These are phyloP conservation scores for Solenodon paradoxus DNA, from an alignment of 2,113 vertebrate species.

Conservation along the genomic window DNA sequence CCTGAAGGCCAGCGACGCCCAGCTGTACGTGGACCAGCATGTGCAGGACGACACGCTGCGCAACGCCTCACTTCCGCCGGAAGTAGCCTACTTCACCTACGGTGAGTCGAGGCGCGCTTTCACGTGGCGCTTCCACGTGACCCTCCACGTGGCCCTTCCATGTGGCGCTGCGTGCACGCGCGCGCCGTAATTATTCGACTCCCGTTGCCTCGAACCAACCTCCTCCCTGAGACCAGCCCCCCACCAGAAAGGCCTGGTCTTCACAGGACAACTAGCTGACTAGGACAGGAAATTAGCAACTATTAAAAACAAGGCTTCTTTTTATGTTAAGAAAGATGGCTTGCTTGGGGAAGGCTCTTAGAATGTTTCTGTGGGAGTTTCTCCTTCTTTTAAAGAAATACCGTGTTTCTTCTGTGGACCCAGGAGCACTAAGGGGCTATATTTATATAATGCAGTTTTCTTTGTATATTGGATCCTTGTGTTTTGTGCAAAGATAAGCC, in stretches of 20 bases:
- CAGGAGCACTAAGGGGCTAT: not conserved
- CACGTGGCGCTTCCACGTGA: accelerated
- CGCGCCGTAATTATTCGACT: too few relatives aligned
- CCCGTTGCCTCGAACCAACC: too few relatives aligned
- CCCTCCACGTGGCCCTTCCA: too few relatives aligned
- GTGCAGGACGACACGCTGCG: slow-evolving; percentile 90
- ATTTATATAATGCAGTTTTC: not conserved
- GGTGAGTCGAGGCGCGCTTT: slow-evolving; percentile 80
- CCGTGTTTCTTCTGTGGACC: not conserved
- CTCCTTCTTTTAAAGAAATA: not conserved
- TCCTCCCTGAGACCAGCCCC: too few relatives aligned
- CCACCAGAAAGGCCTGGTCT: not conserved
- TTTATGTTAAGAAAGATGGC: not conserved
- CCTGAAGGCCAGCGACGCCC: slow-evolving; percentile 94
- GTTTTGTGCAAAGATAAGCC: not conserved
- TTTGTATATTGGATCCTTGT: not conserved
- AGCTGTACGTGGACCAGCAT: slow-evolving; percentile 93
- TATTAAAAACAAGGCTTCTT: not conserved
- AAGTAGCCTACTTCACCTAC: slow-evolving; percentile 96
- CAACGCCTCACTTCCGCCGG: slow-evolving; percentile 92
- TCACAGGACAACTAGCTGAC: not conserved
- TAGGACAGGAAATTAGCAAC: not conserved
- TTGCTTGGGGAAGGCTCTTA: not conserved
- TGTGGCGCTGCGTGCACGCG: too few relatives aligned
- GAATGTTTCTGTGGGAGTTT: not conserved